Base-by-base conservation (phyloP, 2,113 vertebrate genomes). In the Piaya cayana region DNA sequence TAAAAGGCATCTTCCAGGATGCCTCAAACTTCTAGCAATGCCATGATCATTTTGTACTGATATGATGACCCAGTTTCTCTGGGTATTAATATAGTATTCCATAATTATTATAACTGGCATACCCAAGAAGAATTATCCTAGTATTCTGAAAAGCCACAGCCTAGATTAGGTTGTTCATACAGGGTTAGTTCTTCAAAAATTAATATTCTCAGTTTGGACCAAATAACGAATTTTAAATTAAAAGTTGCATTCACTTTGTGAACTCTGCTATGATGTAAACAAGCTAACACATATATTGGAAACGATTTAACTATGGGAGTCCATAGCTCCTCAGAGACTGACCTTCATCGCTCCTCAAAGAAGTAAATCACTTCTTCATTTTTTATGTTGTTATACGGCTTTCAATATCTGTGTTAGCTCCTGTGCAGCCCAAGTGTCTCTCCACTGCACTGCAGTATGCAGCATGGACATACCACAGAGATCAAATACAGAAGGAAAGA, bases 381-480 rank as follows among this genome's bases (percentile, higher is more conserved):
- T 74, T 23, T 65, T 7, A 84, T 16, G 23, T 9, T 50, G 43
- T 25, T 36, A n/a, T n/a, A 79, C 8, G 4, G 49, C 43, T 76
- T 45, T 59, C 70, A 34, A 7, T 23, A 34, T 15, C 71, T 27
- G 32, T 63, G 49, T 67, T 18, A 59, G 63, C 85, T 89, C 63
- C 21, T 12, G 39, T 2, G 42, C 63, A 81, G 88, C 45, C 56
- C 60, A 65, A 82, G 76, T 43, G 50, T 10, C 55, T 69, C 80
- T 56, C 56, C 65, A 7, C 81, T 89, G 94, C 82, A 93, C 77
- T 93, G 85, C 92, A 93, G 85, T 75, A 89, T 67, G 81, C 71
- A 89, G 81, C 68, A 47, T 30, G 67, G 85, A 75, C 62, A 47
- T 65, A 79, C 52, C 77, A 86, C 56, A 62, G 81, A 79, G 56